Base-by-base conservation (phyloP, 2,113 vertebrate genomes). In the Xerus inauris region DNA sequence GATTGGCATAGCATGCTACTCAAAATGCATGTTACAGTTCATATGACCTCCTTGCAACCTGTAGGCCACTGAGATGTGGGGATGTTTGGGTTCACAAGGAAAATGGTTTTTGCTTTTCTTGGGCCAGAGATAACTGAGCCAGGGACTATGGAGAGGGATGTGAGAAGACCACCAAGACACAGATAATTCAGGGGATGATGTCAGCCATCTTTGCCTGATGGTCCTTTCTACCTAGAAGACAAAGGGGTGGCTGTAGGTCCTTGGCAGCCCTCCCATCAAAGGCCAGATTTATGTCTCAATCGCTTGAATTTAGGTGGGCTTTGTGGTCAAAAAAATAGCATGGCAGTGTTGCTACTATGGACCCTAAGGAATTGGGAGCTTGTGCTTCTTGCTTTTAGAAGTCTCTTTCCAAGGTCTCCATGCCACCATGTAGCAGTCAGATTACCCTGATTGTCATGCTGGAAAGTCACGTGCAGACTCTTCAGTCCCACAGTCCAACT, bases 141-240 rank as follows among this genome's bases (percentile, higher is more conserved):
- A 65, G 10, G 13, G 67, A 19, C 57, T 0, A 2, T 45, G 2
- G 2, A 14, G 19, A 9, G 4, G 17, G 30, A 62, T 1, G 14
- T 38, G 54, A 47, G 32, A 80, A 72, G 14, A 35, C 6, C 47
- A 62, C 4, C 9, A 20, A 89, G 47, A 69, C 72, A 62, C n/a
- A 42, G 11, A 69, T 32, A 62, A 89, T 80, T 40, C n/a, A 35
- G 7, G 80, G 38, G 7, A 3, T 20, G 59, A 13, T 19, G 16
- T 30, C 40, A 9, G 12, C 8, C 16, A 2, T 8, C 1, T 45
- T 42, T 16, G 24, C 19, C 13, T 32, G 35, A 65, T 1, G 22
- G 35, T n/a, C 24, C 69, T 62, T 42, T 3, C 73, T 75, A 24
- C n/a, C 38, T 57, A 57, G 51, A 94, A 47, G 57, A 16, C 40